Evolutionary conservation across 2,888 invertebrate species (phyloP), one percentile per base, ranked within the genome.

Genomic region (Agonopterix heracliana): DNA sequence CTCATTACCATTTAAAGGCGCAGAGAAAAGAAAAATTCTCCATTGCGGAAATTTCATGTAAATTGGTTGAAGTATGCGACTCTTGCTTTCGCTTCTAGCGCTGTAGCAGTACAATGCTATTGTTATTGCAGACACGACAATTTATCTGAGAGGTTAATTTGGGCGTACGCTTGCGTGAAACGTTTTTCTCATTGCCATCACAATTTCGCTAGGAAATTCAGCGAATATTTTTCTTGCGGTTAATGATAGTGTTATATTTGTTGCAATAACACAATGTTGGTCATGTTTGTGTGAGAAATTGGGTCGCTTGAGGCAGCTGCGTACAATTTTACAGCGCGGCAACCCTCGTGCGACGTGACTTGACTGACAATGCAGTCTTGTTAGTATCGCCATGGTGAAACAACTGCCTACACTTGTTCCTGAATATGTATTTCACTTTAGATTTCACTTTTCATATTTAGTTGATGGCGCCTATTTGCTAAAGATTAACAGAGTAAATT

Each of bases 41-140:
- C 76, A 74, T 75, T 69, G 67, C 73, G 74, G 77, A 81, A 81
- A 80, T 81, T 81, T 81, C 77, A 84, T 83, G 81, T 78, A 83
- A 84, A 86, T 85, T 81, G 73, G 67, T 62, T 64, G 66, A 78
- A 77, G 73, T 71, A 76, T 71, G 64, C 61, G 63, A 64, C 68
- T 72, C 64, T 71, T 68, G 72, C 70, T 77, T 76, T 71, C 5
- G 26, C 74, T 74, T 73, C 65, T 74, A 77, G 74, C 70, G 74
- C 71, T 73, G 63, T 64, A 65, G 61, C 61, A 11, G 52, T 52
- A 62, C 62, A 61, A 60, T 66, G 71, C 71, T 71, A 74, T 72
- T 71, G 70, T 73, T 67, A 64, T 56, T 66, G 65, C 64, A 67
- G 61, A 65, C 64, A 58, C 59, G 57, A 61, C 59, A 55, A 63